Evolutionary conservation across 2,888 invertebrate genomes (phyloP), one percentile per base, ranked within the genome.

Genomic region (Tyria jacobaeae): DNA sequence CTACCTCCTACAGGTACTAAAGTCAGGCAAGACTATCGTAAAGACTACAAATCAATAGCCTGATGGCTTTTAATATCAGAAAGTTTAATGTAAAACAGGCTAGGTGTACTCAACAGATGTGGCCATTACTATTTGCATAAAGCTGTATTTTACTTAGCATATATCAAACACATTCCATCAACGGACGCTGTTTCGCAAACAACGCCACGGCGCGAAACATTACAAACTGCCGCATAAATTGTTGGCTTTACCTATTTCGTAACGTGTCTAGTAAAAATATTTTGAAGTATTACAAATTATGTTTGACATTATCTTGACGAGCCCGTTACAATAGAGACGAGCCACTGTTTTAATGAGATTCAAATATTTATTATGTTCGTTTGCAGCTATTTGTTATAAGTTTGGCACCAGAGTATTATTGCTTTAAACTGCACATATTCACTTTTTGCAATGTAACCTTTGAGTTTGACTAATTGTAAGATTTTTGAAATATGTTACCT

Each of bases 221-320:
- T 72, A 74, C 75, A 67, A 71, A 70, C 70, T 64, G 61, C 70
- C 64, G 64, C 70, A 71, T 70, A 73, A 75, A 68, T 71, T 77
- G 70, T 71, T 64, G 50, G 62, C 62, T 70, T 68, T 66, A 75
- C 66, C 50, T 57, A 68, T 76, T 75, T 77, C 71, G 75, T 69
- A 75, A 75, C 68, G 27, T 65, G 57, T 51, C 67, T 60, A 57
- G 69, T 65, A 66, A 75, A 75, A 76, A 76, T 76, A 76, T 73
- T 73, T 70, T 75, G 60, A 58, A 66, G 72, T 68, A 72, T 74
- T 74, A 69, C 76, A 70, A 76, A 76, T 64, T 70, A 65, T 68
- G 70, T 76, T 72, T 71, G 75, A 73, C 76, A 76, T 71, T 76
- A 76, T 69, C 68, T 61, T 67, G 63, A 70, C 73, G 76, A 76